Evolutionary conservation across 2,888 invertebrate genomes (phyloP).

Genomic region (Atethmia centrago): DNA sequence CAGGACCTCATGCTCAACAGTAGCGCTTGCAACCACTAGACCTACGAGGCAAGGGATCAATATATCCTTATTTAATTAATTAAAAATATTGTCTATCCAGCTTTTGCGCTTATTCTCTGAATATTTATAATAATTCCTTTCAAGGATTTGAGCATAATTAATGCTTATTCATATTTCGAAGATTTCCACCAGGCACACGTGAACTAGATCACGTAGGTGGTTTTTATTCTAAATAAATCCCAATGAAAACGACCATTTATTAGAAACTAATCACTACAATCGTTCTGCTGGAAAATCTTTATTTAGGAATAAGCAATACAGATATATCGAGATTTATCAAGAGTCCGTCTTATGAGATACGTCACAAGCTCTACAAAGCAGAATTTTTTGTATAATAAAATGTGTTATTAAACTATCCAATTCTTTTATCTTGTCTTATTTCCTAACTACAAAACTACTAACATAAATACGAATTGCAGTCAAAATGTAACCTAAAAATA

Average conservation of each 20-base stretch:
- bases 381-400: neutral
- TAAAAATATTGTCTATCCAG: neutral
- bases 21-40: too few relatives aligned
- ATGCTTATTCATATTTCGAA: neutral
- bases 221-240: neutral
- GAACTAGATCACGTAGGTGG: neutral
- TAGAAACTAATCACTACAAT: neutral
- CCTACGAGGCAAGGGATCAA: too few relatives aligned
- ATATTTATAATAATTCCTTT: neutral
- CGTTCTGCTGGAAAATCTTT: neutral
- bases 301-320: neutral
- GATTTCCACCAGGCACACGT: neutral
- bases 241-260: neutral
- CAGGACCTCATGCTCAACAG: too few relatives aligned
- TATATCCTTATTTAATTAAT: neutral
- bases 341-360: too few relatives aligned
- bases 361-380: neutral
- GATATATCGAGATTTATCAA: neutral
- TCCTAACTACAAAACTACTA: neutral
- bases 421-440: neutral
- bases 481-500: neutral
- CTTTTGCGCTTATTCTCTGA: neutral
- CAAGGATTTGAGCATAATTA: neutral
- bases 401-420: neutral
- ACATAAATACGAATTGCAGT: neutral